Evolutionary conservation across 2,797 vertebrate species (phyloP).

Genomic region (Fistularia commersonii): DNA sequence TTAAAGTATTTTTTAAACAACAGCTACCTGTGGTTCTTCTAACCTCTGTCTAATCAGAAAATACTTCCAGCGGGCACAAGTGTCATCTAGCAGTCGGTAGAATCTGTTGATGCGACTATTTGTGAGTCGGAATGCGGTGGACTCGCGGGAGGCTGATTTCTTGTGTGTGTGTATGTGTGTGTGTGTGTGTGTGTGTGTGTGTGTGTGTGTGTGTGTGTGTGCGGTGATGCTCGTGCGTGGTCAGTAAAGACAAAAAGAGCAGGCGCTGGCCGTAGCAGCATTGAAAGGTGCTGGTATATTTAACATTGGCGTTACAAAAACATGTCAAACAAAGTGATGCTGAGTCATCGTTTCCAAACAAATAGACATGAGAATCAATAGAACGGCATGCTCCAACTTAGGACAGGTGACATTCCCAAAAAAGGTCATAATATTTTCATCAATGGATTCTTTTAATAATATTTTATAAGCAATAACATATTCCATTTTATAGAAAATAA

Average conservation of each 20-base stretch:
- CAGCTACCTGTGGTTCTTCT: background rate
- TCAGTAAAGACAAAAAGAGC: conserved; percentile 8
- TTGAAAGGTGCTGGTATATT: conserved; percentile 80
- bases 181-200: background rate
- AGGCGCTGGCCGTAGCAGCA: conserved; percentile 67
- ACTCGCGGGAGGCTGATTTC: background rate
- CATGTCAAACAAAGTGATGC: conserved; percentile 77
- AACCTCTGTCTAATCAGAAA: too few species aligned
- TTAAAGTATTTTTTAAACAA: conserved; percentile 72
- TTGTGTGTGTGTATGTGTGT: background rate
- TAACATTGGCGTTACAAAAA: conserved; percentile 79
- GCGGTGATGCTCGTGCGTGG: too few species aligned
- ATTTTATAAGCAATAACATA: conserved; percentile 87
- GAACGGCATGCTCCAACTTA: conserved; percentile 68
- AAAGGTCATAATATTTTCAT: conserved; percentile 65
- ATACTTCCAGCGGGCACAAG: too few species aligned
- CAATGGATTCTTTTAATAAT: conserved; percentile 80
- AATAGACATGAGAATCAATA: conserved; percentile 69
- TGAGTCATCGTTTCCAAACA: conserved; percentile 69
- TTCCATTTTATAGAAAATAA: conserved; percentile 89
- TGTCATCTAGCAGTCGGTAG: too few species aligned
- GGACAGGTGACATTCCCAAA: conserved; percentile 75
- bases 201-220: background rate
- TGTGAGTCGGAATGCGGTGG: too few species aligned
- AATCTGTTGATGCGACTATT: too few species aligned